Percentiles rank a stretch among this genome's conserved stretches.
Conservation (phyloP, 1,140 invertebrate genomes). For the Phymastichus coffea region DNA sequence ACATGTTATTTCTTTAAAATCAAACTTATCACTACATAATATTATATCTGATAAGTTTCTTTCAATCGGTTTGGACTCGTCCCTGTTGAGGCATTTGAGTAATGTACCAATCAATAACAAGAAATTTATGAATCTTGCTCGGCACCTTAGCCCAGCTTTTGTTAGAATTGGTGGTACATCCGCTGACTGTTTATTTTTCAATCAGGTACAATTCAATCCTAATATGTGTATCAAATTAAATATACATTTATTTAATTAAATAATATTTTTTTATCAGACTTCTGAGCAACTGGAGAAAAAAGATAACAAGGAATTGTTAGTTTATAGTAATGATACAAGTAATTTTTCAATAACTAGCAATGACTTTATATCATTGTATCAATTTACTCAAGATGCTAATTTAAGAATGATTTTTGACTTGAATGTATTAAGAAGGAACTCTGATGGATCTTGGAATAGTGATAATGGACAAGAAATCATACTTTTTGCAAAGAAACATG, state of each 20-base stretch:
- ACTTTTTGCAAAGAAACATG: constrained; percentile 60
- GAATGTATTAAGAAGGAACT: constrained; percentile 65
- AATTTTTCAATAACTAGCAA: constrained; percentile 47
- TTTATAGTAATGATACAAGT: constrained; percentile 13
- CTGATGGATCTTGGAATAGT: constrained; percentile 63
- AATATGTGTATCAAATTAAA: neutral
- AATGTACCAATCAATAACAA: constrained; percentile 41
- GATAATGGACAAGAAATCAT: constrained; percentile 66
- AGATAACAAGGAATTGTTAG: neutral
- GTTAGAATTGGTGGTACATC: constrained; percentile 67
- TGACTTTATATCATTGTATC: constrained; percentile 56
- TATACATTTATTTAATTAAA: constrained; percentile 9
- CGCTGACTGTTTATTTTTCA: constrained; percentile 66
- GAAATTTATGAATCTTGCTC: constrained; percentile 59
- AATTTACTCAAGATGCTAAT: constrained; percentile 59
- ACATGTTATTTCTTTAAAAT: too few species aligned
- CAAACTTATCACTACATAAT: too few species aligned
- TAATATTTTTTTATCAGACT: constrained; percentile 22
- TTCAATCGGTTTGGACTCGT: constrained; percentile 52
- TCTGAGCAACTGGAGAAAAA: neutral
- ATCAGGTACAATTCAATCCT: constrained; percentile 36
- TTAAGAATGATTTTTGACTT: constrained; percentile 68
- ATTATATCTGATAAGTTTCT: constrained; percentile 46
- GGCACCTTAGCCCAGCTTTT: constrained; percentile 61
- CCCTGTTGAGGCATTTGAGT: constrained; percentile 42